These are phyloP conservation scores for Colossoma macropomum DNA, from an alignment of 2,113 vertebrate species.

Conservation along the genomic window DNA sequence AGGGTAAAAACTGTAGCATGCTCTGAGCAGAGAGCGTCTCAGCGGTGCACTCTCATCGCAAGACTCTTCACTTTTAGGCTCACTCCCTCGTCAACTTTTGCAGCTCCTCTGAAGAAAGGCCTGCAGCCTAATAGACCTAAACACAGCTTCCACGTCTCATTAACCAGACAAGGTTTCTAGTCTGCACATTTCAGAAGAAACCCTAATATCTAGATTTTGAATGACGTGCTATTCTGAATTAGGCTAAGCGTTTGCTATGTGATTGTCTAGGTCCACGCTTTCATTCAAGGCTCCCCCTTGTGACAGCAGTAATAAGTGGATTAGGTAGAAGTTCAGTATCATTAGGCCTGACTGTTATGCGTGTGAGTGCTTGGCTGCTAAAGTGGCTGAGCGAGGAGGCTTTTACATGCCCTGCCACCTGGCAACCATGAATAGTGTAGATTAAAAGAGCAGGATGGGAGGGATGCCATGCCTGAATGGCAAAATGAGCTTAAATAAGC, in stretches of 20 bases:
- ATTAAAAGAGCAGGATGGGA: constrained; percentile 5
- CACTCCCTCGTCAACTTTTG: constrained; percentile 1
- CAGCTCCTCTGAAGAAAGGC: constrained; percentile 19
- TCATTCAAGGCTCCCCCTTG: not conserved
- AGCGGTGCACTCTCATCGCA: constrained; percentile 9
- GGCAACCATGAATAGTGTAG: not conserved
- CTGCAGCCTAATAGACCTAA: constrained; percentile 8
- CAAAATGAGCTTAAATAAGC: not conserved
- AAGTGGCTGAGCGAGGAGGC: not conserved
- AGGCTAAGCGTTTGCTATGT: not conserved
- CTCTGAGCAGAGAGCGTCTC: constrained; percentile 8
- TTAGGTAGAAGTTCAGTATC: constrained; percentile 29
- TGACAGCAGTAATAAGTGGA: not conserved
- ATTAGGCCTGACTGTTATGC: constrained; percentile 20
- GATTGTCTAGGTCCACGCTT: not conserved
- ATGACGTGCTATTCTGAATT: not conserved
- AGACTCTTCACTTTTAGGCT: constrained; percentile 25
- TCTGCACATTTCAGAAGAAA: constrained; percentile 7
- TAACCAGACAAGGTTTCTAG: constrained; percentile 6
- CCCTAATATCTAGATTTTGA: not conserved
- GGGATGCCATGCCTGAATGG: not conserved
- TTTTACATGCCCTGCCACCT: not conserved
- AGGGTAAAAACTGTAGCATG: constrained; percentile 31
- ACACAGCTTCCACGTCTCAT: not conserved
- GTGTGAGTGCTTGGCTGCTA: not conserved